phyloP scores from a whole-genome alignment of 2,113 vertebrate species.

The Caranx melampygus region DNA sequence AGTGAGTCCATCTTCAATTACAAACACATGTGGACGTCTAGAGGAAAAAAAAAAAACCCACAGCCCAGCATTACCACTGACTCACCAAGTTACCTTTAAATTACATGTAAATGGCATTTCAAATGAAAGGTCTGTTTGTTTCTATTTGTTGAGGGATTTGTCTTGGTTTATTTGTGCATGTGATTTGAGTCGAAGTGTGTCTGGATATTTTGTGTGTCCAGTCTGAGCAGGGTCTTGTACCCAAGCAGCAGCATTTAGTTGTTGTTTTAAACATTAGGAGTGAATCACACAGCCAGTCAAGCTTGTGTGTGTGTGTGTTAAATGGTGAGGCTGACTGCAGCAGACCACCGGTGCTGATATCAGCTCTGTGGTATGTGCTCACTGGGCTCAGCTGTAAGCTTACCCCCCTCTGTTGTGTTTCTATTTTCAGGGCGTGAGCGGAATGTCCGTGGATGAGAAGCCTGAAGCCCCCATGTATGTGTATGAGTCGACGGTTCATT shows the following conservation, averaged over 20 bases:
- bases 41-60: background rate
- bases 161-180: background rate
- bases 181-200: background rate
- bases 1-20: conserved; percentile 33
- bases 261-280: conserved; percentile 23
- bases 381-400: conserved; percentile 50
- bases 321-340: conserved; percentile 60
- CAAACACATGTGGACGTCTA: conserved; percentile 32
- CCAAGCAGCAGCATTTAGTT: background rate
- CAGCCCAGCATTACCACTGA: background rate
- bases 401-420: conserved; percentile 78
- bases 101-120: background rate
- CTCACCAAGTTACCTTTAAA: background rate
- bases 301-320: conserved; percentile 31
- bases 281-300: conserved; percentile 31
- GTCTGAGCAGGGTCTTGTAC: background rate
- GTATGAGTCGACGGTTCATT: conserved; percentile 99
- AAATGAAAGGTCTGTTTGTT: background rate
- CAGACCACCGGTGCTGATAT: conserved; percentile 59
- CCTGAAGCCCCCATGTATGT: conserved; percentile 99
- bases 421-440: conserved; percentile 95
- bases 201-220: background rate
- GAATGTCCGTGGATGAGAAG: conserved; percentile 99
- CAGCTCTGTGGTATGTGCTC: conserved; percentile 68
- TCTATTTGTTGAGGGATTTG: background rate